Conservation (phyloP, 2,888 invertebrate species). For the Rotaria sp. region DNA sequence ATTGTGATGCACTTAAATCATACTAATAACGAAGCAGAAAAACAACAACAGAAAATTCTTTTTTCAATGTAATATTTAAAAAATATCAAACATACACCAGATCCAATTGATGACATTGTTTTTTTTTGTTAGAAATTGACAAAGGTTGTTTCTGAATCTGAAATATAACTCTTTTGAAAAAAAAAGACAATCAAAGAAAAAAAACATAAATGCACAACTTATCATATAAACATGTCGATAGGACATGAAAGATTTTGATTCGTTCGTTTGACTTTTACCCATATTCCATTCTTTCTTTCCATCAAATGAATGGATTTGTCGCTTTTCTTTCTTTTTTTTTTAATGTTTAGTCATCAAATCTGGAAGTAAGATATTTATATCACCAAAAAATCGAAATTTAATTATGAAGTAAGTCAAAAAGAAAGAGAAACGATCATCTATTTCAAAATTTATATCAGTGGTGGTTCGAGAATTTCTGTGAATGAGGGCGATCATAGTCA, state of each 20-base stretch:
- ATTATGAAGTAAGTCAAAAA: too few species aligned
- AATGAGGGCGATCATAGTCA: too few species aligned
- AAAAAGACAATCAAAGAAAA: background rate
- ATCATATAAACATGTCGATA: background rate
- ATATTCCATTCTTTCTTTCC: background rate
- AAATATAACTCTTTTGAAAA: background rate
- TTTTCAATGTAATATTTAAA: background rate
- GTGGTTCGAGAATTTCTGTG: too few species aligned
- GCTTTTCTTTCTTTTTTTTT: background rate
- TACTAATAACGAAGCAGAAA: slow-evolving; percentile 63
- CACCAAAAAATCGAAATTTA: too few species aligned
- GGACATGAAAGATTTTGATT: background rate
- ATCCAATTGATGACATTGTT: slow-evolving; percentile 40
- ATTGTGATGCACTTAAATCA: slow-evolving; percentile 98
- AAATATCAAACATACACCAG: slow-evolving; percentile 29
- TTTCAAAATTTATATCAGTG: too few species aligned
- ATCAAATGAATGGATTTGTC: background rate
- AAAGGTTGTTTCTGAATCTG: background rate
- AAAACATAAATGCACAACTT: background rate
- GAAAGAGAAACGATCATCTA: too few species aligned
- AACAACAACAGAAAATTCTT: background rate
- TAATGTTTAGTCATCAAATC: background rate
- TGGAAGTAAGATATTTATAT: too few species aligned
- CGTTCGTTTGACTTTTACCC: background rate
- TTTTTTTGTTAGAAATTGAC: background rate